Base-by-base conservation (phyloP, 2,113 vertebrate species). In the Pleuronectes platessa region DNA sequence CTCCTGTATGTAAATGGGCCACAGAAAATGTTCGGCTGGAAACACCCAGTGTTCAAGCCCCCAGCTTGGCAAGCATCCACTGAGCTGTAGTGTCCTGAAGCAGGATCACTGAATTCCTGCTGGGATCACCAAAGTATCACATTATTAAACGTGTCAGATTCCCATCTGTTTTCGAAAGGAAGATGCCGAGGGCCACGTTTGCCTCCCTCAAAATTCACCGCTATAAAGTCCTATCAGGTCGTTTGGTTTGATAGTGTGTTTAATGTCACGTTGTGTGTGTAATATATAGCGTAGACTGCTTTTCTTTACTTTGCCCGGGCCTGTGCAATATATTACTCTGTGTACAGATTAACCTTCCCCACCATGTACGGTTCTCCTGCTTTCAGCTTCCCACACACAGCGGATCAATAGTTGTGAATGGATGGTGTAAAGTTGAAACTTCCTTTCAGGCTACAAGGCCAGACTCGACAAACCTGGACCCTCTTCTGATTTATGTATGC, bases 401-500 rank as follows among this genome's bases (percentile, higher is more conserved):
- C 60, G 54, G 62, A 79, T 85, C 81, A 62, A 71, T 81, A 82
- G 63, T 69, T 78, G 68, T 88, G 82, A 88, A 88, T 76, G 71
- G 65, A 49, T 35, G 24, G 17, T 70, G 77, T 72, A 3, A 65
- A 83, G 69, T 54, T 75, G 59, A 74, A 61, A 49, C 62, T 26
- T 31, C 31, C 31, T 31, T 27, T 74, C 45, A 51, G 54, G 77
- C 62, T 56, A 18, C 20, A 61, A 66, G 45, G 42, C 59, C 81
- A 73, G 68, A 81, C 47, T 76, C 80, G 70, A 78, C 77, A 75
- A 81, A 83, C 79, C 68, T 63, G 63, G 67, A 68, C 77, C 23
- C 53, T 76, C 70, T 51, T 68, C 72, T 84, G 77, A 71, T 47
- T 49, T 49, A n/a, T 71, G 78, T 63, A 64, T 51, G 37, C 53